Conservation (phyloP, 2,888 invertebrate species). For the Ischnura elegans region DNA sequence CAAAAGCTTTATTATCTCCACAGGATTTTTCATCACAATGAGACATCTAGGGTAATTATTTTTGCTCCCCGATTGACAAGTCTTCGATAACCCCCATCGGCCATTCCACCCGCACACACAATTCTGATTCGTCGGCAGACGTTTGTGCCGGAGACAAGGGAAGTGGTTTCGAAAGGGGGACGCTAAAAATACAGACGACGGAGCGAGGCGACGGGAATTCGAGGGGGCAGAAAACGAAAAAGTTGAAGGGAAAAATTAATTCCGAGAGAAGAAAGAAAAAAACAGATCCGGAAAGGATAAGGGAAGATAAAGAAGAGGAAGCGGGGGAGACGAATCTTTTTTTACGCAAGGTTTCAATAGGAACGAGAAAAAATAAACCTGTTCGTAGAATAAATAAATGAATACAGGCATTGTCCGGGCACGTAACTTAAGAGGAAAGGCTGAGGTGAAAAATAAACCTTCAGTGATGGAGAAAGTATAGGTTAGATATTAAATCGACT, state of each 20-base stretch:
- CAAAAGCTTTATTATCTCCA: no score
- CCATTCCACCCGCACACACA: neutral
- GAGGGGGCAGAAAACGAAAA: constrained; percentile 8
- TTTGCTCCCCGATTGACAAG: neutral
- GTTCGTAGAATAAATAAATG: neutral
- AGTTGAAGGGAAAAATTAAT: constrained; percentile 29
- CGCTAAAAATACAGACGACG: constrained; percentile 19
- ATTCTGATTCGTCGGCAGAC: constrained; percentile 30
- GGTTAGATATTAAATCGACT: no score
- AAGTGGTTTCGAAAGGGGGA: neutral
- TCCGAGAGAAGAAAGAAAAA: neutral
- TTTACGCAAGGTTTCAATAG: neutral
- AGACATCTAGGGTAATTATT: no score
- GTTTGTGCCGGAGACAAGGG: constrained; percentile 32
- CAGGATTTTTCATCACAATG: no score
- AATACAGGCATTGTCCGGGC: neutral
- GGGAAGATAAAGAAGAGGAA: constrained; percentile 12
- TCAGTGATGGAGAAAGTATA: no score
- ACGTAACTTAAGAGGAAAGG: no score
- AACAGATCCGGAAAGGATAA: constrained; percentile 45
- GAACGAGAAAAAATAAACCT: neutral
- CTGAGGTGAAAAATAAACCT: no score
- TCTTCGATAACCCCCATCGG: neutral
- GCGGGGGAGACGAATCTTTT: neutral
- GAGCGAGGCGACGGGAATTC: neutral